These are phyloP conservation scores for Xanthorhoe spadicearia DNA, from an alignment of 2,888 invertebrate genomes.

Conservation along the genomic window DNA sequence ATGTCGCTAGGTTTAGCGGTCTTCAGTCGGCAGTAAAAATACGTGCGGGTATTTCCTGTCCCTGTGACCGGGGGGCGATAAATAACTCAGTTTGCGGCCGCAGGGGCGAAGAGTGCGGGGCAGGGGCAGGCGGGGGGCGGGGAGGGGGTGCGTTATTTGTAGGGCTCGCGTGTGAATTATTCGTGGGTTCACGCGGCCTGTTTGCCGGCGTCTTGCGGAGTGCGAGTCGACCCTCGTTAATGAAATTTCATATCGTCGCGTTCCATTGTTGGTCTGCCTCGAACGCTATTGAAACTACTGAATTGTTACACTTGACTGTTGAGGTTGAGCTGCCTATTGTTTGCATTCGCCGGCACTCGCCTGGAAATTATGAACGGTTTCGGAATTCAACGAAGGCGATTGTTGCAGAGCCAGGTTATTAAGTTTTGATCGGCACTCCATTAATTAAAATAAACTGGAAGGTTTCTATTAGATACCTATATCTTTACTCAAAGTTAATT, in stretches of 20 bases:
- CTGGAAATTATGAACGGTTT: slow-evolving; percentile 38
- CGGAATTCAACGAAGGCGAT: slow-evolving; percentile 34
- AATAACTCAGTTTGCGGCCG: slow-evolving; percentile 82
- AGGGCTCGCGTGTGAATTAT: slow-evolving; percentile 85
- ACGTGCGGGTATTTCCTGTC: slow-evolving; percentile 82
- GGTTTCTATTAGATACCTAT: neutral
- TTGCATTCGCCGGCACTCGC: slow-evolving; percentile 35
- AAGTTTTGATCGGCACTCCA: slow-evolving; percentile 28
- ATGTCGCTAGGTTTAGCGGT: slow-evolving; percentile 67
- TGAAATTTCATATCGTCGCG: slow-evolving; percentile 82
- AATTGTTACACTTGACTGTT: slow-evolving; percentile 73
- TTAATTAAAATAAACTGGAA: slow-evolving; percentile 33
- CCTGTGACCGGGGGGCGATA: slow-evolving; percentile 75
- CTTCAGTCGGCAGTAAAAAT: slow-evolving; percentile 77
- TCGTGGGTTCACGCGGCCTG: slow-evolving; percentile 83
- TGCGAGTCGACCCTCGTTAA: slow-evolving; percentile 75
- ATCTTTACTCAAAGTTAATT: neutral
- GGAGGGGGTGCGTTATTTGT: slow-evolving; percentile 75
- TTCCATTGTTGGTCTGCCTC: slow-evolving; percentile 67
- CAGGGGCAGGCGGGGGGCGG: slow-evolving; percentile 48
- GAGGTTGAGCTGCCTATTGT: slow-evolving; percentile 45
- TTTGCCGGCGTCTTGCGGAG: slow-evolving; percentile 77
- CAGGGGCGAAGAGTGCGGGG: slow-evolving; percentile 40
- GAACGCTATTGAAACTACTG: slow-evolving; percentile 65
- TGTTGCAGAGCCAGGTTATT: slow-evolving; percentile 33